Base-by-base conservation (phyloP, 2,797 vertebrate species). In the Sebastes taczanowskii region DNA sequence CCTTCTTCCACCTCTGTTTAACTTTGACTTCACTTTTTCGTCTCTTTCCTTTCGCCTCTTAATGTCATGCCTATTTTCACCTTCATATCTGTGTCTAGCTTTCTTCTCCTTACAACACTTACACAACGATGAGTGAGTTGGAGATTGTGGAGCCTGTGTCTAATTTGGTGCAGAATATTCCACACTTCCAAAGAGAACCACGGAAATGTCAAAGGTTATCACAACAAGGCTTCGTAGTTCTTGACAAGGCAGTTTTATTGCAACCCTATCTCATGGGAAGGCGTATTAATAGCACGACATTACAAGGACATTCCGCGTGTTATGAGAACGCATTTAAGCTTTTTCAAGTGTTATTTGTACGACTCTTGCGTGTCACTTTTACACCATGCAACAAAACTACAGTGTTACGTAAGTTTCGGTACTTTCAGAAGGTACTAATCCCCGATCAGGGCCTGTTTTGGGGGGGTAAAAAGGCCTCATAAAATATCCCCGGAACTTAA, bases 401-500 rank as follows among this genome's bases (percentile, higher is more conserved):
- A 38, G 35, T 5, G 35, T 38, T 38, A 6, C 5, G 35, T 14
- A 38, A 38, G 13, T 38, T 38, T 38, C 35, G 13, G 35, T 38
- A 0, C 1, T 38, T 38, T 38, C 35, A 38, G 35, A 38, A 38
- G 0, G 13, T 38, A 14, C 13, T 0, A 38, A 38, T 14, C 35
- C 35, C 35, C 13, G 13, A 38, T 14, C 35, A 38, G 35, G 13
- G 35, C 35, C 35, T 6, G 14, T 38, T 38, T 38, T 2, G 13
- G 5, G 35, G 35, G 13, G 35, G 13, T 42, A 42, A 42, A 42
- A 42, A 42, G 38, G 38, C 5, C 38, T 42, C 0, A 16, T 42
- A 42, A 16, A 16, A 6, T 16, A 0, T 42, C 14, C 38, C 14
- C 14, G 0, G 38, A 42, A 16, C 38, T 42, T 42, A 0, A 42